Percentiles rank a stretch among this genome's conserved stretches.
Evolutionary conservation across 2,113 vertebrate genomes (phyloP).

Genomic region (cat (Felis catus)): DNA sequence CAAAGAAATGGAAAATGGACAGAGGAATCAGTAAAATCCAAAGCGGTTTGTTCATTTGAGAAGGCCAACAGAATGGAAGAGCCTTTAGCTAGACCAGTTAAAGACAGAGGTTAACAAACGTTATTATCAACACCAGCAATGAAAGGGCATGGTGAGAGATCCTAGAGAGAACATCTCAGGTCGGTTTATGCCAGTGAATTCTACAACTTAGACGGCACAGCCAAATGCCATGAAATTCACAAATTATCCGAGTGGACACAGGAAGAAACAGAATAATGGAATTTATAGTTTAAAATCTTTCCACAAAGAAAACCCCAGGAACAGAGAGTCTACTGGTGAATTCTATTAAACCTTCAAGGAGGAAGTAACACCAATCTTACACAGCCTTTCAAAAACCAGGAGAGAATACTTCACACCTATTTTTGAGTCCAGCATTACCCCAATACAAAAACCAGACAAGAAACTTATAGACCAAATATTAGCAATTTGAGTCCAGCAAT

Average conservation of each 20-base stretch:
- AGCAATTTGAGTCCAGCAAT: not conserved
- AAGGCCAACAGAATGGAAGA: not conserved
- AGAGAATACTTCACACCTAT: not conserved
- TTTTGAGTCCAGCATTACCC: not conserved
- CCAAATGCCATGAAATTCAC: not conserved
- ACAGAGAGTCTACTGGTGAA: not conserved
- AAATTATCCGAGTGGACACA: not conserved
- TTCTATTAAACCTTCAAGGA: not conserved
- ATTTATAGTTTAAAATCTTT: not conserved
- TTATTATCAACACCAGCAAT: no score
- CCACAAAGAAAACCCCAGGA: not conserved
- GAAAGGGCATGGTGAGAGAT: not conserved
- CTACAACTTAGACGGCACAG: not conserved
- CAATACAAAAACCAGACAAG: not conserved
- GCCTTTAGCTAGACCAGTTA: not conserved
- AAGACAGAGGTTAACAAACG: not conserved
- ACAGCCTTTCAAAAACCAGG: not conserved
- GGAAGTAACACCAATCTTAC: not conserved
- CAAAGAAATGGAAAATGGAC: not conserved
- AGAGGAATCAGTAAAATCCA: not conserved
- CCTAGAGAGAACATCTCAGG: fast-evolving
- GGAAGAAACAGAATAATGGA: not conserved
- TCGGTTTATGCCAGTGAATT: not conserved
- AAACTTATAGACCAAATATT: not conserved
- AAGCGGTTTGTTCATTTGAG: not conserved